These are phyloP conservation scores for Aptenodytes forsteri DNA, from an alignment of 2,113 vertebrate species.

Conservation along the genomic window DNA sequence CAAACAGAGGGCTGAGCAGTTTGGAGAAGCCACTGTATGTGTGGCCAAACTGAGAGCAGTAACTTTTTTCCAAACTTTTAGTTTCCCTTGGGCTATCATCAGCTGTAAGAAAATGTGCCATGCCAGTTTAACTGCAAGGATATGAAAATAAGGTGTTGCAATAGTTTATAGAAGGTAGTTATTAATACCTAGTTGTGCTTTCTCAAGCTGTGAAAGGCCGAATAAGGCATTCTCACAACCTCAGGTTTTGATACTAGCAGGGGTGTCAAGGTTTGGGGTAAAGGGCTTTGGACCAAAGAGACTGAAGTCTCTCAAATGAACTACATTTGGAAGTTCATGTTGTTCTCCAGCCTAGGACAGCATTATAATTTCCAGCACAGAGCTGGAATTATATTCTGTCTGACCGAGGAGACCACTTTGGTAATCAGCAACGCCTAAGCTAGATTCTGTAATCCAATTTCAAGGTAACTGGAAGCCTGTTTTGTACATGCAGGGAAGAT, in stretches of 20 bases:
- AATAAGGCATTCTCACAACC: neutral
- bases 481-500: neutral
- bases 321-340: neutral
- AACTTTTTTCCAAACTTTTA: neutral
- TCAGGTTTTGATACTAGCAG: neutral
- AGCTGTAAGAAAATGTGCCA: neutral
- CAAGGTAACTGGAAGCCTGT: neutral
- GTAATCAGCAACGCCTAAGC: neutral
- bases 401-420: neutral
- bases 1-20: neutral
- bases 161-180: neutral
- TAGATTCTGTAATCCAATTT: neutral
- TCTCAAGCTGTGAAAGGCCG: neutral
- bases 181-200: neutral
- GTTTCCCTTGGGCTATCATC: neutral
- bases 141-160: neutral
- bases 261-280: neutral
- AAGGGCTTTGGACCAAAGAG: neutral
- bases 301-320: neutral
- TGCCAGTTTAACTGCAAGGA: neutral
- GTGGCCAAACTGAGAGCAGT: neutral
- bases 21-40: neutral
- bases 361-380: neutral
- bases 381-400: neutral
- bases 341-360: neutral